Base-by-base conservation (phyloP, 2,888 invertebrate species). In the Odontocolon sp. region DNA sequence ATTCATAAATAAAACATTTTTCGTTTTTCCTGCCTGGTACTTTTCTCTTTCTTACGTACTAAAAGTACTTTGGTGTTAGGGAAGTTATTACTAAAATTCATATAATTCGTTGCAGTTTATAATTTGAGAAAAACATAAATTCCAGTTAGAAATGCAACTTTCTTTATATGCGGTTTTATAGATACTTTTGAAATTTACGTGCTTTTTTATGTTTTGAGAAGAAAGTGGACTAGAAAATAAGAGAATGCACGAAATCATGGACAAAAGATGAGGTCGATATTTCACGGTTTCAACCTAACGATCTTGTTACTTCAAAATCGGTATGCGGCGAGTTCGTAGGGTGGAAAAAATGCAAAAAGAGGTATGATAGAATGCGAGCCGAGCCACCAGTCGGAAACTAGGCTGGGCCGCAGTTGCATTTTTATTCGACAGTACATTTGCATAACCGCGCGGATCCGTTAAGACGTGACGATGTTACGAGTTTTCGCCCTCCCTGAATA, bases 241-340 rank as follows among this genome's bases (percentile, higher is more conserved):
- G 23, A 9, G n/a, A 21, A 4, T 1, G 26, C 47, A 11, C 9
- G 6, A 23, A 50, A 50, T 26, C 9, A 36, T n/a, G 11, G 8
- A 33, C 8, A 36, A 36, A 36, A 36, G 11, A 36, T n/a, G 11
- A 36, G 11, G 11, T 8, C 1, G 11, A 11, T 26, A 9, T 14
- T 26, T 26, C 23, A 2, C 26, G 0, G 11, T 23, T n/a, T 26
- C 2, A 23, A 14, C 26, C 26, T 26, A 50, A 50, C 47, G 47
- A 50, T 11, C 47, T 50, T 50, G 47, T 50, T 50, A 50, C 26
- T 26, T n/a, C 23, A 50, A 50, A 50, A 50, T 50, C 26, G 47
- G 26, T 4, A 4, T 9, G 9, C 4, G 45, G 23, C 47, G 47
- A 26, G 26, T n/a, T 2, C 5, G 11, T 9, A 11, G 3, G 47